Evolutionary conservation across 30 jellyfish, hydroid and myxozoan species (phyloP).

Genomic region (Cassiopea andromeda): DNA sequence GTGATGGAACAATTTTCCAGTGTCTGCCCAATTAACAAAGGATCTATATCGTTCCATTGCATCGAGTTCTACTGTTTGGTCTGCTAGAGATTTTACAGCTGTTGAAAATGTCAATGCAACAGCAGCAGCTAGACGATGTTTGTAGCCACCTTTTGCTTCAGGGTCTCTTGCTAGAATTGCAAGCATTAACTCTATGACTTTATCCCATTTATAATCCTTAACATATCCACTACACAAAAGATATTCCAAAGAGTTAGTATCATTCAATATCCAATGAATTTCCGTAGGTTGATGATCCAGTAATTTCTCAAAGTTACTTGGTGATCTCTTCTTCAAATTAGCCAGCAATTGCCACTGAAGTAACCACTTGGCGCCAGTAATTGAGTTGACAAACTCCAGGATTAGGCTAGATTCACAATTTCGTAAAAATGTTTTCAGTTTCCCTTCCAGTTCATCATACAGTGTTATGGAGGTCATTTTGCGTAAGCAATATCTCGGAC

Average conservation of each 20-base stretch:
- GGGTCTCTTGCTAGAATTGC: constrained; percentile 7
- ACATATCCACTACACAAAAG: constrained; percentile 53
- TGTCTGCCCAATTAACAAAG: constrained; percentile 13
- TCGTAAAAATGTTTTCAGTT: neutral
- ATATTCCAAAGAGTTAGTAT: neutral
- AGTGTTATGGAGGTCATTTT: neutral
- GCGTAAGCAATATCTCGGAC: too few species aligned
- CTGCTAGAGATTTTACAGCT: constrained; percentile 40
- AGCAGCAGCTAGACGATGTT: constrained; percentile 44
- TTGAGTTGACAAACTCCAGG: neutral
- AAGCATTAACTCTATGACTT: constrained; percentile 1
- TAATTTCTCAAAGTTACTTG: neutral
- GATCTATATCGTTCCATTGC: constrained; percentile 23
- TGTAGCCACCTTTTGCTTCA: constrained; percentile 5
- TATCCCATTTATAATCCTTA: constrained; percentile 35
- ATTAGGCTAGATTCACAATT: neutral
- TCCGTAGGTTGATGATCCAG: neutral
- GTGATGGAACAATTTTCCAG: constrained; percentile 12
- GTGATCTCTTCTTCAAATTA: neutral
- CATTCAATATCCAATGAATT: constrained; percentile 10
- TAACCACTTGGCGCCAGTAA: neutral
- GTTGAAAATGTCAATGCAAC: constrained; percentile 47
- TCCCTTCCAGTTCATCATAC: neutral
- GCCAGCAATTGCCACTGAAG: constrained; percentile 17
- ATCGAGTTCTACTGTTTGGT: constrained; percentile 13